A percentile compares a stretch with the other conserved stretches of the same genome.
Conservation (phyloP, 1,140 invertebrate species). For the Drosophila prosaltans region DNA sequence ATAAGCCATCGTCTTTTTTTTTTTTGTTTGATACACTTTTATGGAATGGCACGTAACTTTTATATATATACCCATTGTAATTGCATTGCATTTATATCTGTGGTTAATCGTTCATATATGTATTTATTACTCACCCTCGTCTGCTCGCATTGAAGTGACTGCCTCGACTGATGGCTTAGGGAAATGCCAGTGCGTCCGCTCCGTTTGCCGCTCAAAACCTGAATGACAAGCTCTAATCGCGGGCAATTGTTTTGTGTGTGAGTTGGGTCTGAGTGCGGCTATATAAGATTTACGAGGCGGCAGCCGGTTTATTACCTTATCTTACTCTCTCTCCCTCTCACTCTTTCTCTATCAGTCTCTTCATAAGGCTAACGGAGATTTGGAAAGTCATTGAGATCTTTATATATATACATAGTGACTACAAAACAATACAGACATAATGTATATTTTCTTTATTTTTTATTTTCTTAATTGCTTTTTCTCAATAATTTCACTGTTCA, state of each 20-base stretch:
- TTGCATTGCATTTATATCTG: not conserved
- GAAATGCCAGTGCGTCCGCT: constrained; percentile 39
- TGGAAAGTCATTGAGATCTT: too few relatives aligned
- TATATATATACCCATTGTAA: constrained; percentile 3
- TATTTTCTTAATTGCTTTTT: constrained; percentile 15
- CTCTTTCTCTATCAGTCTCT: not conserved
- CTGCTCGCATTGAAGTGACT: constrained; percentile 44
- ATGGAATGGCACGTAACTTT: constrained; percentile 52
- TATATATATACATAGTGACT: too few relatives aligned
- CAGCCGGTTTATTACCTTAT: constrained; percentile 9
- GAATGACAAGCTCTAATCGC: constrained; percentile 50
- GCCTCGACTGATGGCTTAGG: not conserved
- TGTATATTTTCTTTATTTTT: not conserved
- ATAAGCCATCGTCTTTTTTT: constrained; percentile 19
- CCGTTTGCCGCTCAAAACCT: constrained; percentile 55
- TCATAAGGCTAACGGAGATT: not conserved
- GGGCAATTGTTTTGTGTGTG: not conserved
- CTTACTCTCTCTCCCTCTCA: not conserved
- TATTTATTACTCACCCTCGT: constrained; percentile 44
- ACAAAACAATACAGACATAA: not conserved
- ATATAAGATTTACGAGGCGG: constrained; percentile 4
- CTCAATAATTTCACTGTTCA: constrained; percentile 14
- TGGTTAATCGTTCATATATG: constrained; percentile 15
- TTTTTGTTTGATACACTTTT: constrained; percentile 24
- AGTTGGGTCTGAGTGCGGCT: constrained; percentile 2